Base-by-base conservation (phyloP, 2,113 vertebrate genomes). In the Trichechus manatus region DNA sequence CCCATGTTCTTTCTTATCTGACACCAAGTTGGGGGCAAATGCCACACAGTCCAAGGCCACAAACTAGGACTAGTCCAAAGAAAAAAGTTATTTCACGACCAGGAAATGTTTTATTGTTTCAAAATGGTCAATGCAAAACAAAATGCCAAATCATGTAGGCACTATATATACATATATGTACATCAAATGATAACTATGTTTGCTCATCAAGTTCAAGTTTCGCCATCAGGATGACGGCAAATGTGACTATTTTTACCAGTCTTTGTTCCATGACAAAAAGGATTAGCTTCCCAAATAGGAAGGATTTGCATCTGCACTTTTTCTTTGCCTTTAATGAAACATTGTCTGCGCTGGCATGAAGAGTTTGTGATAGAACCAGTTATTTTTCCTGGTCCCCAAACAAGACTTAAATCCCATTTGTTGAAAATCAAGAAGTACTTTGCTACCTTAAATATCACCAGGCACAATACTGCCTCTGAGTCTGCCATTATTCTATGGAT, bases 291-390 rank as follows among this genome's bases (percentile, higher is more conserved):
- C 31, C 27, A 56, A 95, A 89, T 36, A 82, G 0, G 0, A 75
- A 86, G 2, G 3, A 31, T 50, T 81, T 94, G 9, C 53, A 27
- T 86, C 95, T 94, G 89, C 64, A n/a, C 92, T 96, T 93, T 97
- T 56, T 77, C 77, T 96, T 87, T 96, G 92, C 88, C 81, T 97
- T 97, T 97, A 97, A 91, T 96, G 96, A 97, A 95, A 95, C 66
- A 83, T 90, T 96, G 61, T 96, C 88, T 79, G 81, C 92, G 96
- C 25, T 39, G 47, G 77, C 81, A n/a, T 25, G 59, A 97, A 98
- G 77, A 15, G 72, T 94, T 75, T 94, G 31, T 61, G 97, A 97
- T 42, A 63, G 96, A 98, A 96, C 7, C 4, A 2, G 5, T 72
- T 96, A 61, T 63, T 97, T 36, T 77, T 27, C n/a, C 70, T 96